Evolutionary conservation across 2,797 vertebrate species (phyloP).

Genomic region (Lerista edwardsae): DNA sequence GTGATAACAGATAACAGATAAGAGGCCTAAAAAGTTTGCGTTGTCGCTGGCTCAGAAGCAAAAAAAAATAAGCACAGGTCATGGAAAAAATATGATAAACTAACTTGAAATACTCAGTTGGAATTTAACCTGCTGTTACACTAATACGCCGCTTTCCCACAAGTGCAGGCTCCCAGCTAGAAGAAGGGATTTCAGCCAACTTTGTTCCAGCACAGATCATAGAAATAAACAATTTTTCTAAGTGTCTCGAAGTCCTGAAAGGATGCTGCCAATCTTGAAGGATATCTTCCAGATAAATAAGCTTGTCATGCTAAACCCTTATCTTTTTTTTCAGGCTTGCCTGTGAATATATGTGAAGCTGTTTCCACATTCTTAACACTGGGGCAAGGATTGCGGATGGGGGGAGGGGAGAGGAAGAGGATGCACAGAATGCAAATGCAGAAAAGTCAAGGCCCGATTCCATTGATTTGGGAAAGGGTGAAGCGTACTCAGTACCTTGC

Average conservation of each 20-base stretch:
- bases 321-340: conserved; percentile 32
- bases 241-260: conserved; percentile 48
- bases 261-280: conserved; percentile 47
- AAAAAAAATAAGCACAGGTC: conserved; percentile 14
- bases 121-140: conserved; percentile 52
- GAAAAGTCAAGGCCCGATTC: conserved; percentile 47
- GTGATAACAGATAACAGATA: conserved; percentile 25
- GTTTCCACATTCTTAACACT: conserved; percentile 21
- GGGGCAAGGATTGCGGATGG: not conserved
- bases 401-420: conserved; percentile 33
- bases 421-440: conserved; percentile 42
- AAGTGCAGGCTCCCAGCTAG: conserved; percentile 21
- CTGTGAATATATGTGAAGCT: not conserved
- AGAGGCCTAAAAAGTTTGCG: conserved; percentile 51
- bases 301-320: conserved; percentile 38
- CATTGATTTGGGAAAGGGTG: conserved; percentile 59
- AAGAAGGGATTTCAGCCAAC: conserved; percentile 57
- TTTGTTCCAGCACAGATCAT: conserved; percentile 52
- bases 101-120: conserved; percentile 58
- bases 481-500: conserved; percentile 65
- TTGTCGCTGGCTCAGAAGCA: conserved; percentile 50
- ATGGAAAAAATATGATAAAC: conserved; percentile 55
- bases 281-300: conserved; percentile 56
- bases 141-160: conserved; percentile 39
- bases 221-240: conserved; percentile 49